Percentiles rank a stretch among this genome's conserved stretches.
These are phyloP conservation scores for Sesamia nonagrioides DNA, from an alignment of 1,140 invertebrate species.

Conservation along the genomic window DNA sequence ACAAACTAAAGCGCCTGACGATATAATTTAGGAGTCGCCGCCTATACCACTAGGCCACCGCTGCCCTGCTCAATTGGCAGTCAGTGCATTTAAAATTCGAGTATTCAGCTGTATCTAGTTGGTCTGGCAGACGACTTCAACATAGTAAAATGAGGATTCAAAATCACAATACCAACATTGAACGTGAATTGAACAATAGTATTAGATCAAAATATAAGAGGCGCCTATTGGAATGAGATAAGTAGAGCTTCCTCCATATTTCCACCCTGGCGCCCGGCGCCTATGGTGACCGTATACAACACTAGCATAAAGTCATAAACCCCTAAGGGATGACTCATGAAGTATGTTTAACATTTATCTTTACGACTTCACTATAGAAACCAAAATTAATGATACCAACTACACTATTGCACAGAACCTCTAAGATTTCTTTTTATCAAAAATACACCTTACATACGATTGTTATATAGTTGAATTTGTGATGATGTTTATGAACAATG, in stretches of 20 bases:
- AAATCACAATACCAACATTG: too few relatives aligned
- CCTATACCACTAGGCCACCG: too few relatives aligned
- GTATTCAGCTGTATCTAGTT: too few relatives aligned
- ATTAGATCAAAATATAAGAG: background rate
- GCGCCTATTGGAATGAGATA: background rate
- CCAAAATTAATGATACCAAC: conserved; percentile 24
- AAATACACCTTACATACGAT: background rate
- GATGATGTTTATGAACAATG: conserved; percentile 21
- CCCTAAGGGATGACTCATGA: background rate
- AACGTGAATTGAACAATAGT: background rate
- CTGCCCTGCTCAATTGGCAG: too few relatives aligned
- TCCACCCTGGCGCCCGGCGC: background rate
- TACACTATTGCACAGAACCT: background rate
- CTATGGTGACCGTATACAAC: conserved; percentile 7
- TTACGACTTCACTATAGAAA: background rate
- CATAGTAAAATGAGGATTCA: too few relatives aligned
- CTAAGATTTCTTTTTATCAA: background rate
- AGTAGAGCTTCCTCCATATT: background rate
- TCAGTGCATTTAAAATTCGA: too few relatives aligned
- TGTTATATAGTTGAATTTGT: background rate
- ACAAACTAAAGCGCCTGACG: too few relatives aligned
- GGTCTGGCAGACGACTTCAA: too few relatives aligned
- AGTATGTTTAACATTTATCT: conserved; percentile 24
- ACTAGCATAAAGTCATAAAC: background rate
- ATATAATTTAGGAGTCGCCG: too few relatives aligned